Evolutionary conservation across 1,140 invertebrate species (phyloP).

Genomic region (Eubasilissa regina): DNA sequence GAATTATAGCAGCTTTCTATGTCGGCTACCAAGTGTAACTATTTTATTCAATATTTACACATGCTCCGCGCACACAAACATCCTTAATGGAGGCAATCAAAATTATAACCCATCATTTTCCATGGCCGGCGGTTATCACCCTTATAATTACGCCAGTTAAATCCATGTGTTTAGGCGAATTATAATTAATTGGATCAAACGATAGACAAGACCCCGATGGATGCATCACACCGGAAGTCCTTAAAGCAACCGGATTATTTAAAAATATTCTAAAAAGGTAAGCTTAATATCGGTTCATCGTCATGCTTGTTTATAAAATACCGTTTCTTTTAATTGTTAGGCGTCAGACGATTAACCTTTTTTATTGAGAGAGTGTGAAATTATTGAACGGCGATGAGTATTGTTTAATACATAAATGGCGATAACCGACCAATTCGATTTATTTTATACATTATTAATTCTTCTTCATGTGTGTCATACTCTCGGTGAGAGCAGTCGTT

Average conservation of each 20-base stretch:
- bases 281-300: no score
- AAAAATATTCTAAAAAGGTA: neutral
- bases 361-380: no score
- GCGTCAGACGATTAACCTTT: no score
- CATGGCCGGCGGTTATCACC: neutral
- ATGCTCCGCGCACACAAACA: slow-evolving; percentile 13
- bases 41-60: slow-evolving; percentile 13
- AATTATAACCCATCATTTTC: slow-evolving; percentile 27
- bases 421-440: no score
- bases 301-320: no score
- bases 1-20: neutral
- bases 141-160: slow-evolving; percentile 36
- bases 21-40: neutral
- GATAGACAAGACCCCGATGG: neutral
- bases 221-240: slow-evolving; percentile 12
- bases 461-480: no score
- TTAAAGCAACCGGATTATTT: slow-evolving; percentile 8
- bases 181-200: slow-evolving; percentile 39
- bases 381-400: no score
- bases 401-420: no score
- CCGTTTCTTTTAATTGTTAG: no score
- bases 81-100: slow-evolving; percentile 24
- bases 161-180: slow-evolving; percentile 23
- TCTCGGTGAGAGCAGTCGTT: no score
- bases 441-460: no score